Evolutionary conservation across 2,797 vertebrate genomes (phyloP).

Genomic region (Enteromius anoplus): DNA sequence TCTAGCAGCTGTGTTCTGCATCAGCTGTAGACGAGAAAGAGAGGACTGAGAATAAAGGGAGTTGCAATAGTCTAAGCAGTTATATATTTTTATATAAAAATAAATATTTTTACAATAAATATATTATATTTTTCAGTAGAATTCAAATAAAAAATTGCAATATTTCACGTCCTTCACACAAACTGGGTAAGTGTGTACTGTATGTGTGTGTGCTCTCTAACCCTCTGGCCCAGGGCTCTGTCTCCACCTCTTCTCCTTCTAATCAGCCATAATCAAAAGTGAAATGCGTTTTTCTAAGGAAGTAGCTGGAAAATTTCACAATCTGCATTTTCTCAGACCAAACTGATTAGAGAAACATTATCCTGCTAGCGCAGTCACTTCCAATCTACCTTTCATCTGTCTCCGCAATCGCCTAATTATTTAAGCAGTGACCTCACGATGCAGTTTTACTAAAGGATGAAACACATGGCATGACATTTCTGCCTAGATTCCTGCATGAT

Average conservation of each 20-base stretch:
- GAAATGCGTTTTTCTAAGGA: constrained; percentile 88
- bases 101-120: too few species aligned
- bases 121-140: neutral
- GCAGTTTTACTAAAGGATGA: constrained; percentile 82
- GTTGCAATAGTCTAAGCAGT: too few species aligned
- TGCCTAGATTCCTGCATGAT: constrained; percentile 50
- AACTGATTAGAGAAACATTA: constrained; percentile 88
- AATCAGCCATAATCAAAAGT: constrained; percentile 83
- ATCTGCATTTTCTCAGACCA: constrained; percentile 85
- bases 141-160: neutral
- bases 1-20: too few species aligned
- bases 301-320: constrained; percentile 89
- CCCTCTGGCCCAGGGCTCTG: constrained; percentile 65
- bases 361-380: constrained; percentile 86
- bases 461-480: constrained; percentile 78
- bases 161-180: neutral
- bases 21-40: too few species aligned
- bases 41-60: too few species aligned
- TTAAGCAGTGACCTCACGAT: constrained; percentile 84
- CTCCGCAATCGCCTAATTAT: constrained; percentile 85
- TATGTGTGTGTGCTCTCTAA: constrained; percentile 64
- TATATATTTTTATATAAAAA: too few species aligned
- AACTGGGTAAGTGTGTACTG: constrained; percentile 19
- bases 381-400: constrained; percentile 88
- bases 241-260: constrained; percentile 68